phyloP scores from a whole-genome alignment of 2,888 invertebrate genomes.

The Bellardia pandia region DNA sequence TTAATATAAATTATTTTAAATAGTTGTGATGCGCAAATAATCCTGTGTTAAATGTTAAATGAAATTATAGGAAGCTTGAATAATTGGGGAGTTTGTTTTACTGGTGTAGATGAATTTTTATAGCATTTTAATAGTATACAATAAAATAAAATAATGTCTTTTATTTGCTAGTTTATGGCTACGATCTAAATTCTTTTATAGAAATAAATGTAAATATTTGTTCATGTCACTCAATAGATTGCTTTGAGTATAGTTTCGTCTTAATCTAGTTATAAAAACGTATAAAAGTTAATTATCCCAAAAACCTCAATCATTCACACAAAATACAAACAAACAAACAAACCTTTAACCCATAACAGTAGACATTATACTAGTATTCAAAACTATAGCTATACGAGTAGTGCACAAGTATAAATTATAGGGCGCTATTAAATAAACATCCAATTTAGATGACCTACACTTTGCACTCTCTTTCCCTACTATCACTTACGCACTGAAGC shows the following conservation, averaged over 20 bases:
- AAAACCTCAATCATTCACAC: not conserved
- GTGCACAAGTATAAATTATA: not conserved
- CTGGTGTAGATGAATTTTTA: not conserved
- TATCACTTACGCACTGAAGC: slow-evolving; percentile 1
- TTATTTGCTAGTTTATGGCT: not conserved
- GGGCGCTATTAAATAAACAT: slow-evolving; percentile 10
- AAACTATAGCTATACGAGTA: not conserved
- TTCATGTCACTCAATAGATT: not conserved
- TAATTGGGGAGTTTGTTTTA: too few species aligned
- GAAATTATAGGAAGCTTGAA: too few species aligned
- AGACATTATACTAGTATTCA: slow-evolving; percentile 3
- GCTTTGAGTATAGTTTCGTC: not conserved
- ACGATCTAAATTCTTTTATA: not conserved
- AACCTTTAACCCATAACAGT: not conserved
- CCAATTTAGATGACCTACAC: slow-evolving; percentile 12
- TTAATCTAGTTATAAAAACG: slow-evolving; percentile 54
- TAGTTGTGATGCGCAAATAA: too few species aligned
- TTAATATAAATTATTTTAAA: too few species aligned
- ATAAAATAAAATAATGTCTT: not conserved
- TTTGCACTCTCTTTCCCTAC: not conserved
- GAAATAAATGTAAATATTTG: not conserved
- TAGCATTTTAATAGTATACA: not conserved
- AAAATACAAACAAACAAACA: not conserved
- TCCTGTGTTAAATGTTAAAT: too few species aligned
- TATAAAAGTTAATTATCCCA: slow-evolving; percentile 29